phyloP scores from a whole-genome alignment of 2,888 invertebrate species.

The Athrips mouffetella region DNA sequence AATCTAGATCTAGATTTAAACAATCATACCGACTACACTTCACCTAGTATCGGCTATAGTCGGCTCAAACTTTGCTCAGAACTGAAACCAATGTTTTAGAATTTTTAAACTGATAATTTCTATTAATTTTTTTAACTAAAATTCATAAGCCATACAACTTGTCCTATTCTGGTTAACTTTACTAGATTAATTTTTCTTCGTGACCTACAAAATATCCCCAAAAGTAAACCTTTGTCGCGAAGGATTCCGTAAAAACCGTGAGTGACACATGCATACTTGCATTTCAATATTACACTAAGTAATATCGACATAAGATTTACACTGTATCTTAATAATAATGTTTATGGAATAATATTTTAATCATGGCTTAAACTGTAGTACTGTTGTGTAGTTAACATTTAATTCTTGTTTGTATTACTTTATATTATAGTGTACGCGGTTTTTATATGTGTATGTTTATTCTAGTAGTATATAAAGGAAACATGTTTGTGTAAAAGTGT shows the following conservation, averaged over 20 bases:
- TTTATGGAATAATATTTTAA: conserved; percentile 72
- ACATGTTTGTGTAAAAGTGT: conserved; percentile 75
- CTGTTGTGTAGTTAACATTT: conserved; percentile 76
- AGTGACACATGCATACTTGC: conserved; percentile 47
- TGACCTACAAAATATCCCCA: no score
- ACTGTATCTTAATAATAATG: conserved; percentile 70
- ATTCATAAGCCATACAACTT: no score
- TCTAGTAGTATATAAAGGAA: conserved; percentile 68
- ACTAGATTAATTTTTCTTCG: no score
- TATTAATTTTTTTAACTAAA: no score
- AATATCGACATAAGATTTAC: conserved; percentile 65
- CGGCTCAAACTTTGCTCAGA: no score
- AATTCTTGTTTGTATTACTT: conserved; percentile 76
- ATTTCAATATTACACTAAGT: conserved; percentile 63
- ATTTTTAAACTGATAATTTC: no score
- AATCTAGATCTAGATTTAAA: no score
- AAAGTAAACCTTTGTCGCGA: no score
- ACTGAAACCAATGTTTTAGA: no score
- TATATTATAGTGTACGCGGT: conserved; percentile 74
- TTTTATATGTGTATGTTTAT: conserved; percentile 79
- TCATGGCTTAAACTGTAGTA: conserved; percentile 75
- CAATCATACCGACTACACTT: no score
- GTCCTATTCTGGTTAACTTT: no score
- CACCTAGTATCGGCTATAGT: no score
- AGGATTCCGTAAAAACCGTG: conserved; percentile 31